Percentiles rank a stretch among this genome's conserved stretches.
These are phyloP conservation scores for Enteromius unitaeniatus DNA, from an alignment of 2,797 vertebrate species.

Conservation along the genomic window DNA sequence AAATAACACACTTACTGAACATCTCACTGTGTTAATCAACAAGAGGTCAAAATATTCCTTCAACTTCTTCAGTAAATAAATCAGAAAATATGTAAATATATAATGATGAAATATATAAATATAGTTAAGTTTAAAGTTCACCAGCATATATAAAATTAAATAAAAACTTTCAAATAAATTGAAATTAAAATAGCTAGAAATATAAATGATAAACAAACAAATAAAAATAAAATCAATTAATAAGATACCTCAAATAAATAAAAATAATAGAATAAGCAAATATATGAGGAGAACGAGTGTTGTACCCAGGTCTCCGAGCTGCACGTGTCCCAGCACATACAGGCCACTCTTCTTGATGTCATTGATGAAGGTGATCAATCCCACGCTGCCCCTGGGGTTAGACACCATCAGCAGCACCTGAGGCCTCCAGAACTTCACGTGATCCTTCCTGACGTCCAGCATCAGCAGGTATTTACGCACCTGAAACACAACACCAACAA, in stretches of 20 bases:
- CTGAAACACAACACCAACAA: slow-evolving; percentile 60
- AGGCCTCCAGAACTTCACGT: slow-evolving; percentile 88
- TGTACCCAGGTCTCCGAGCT: slow-evolving; percentile 83
- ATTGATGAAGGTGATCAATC: slow-evolving; percentile 84
- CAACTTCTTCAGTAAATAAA: not conserved
- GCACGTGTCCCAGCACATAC: slow-evolving; percentile 83
- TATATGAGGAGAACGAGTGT: not conserved
- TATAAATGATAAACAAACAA: not conserved
- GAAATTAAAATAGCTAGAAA: not conserved
- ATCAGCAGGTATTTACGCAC: slow-evolving; percentile 85
- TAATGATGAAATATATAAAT: too few relatives aligned
- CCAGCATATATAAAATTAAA: not conserved
- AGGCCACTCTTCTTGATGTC: slow-evolving; percentile 88
- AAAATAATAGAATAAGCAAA: not conserved
- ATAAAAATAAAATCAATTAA: not conserved
- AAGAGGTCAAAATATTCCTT: not conserved
- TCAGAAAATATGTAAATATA: not conserved
- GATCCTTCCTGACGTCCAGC: slow-evolving; percentile 86
- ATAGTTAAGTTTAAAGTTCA: not conserved
- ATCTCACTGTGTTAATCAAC: not conserved
- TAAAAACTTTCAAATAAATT: not conserved
- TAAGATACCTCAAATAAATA: not conserved
- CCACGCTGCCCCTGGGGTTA: slow-evolving; percentile 79
- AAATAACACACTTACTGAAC: not conserved
- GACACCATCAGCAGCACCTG: slow-evolving; percentile 85